Base-by-base conservation (phyloP, 1,140 invertebrate species). In the Homarus americanus region DNA sequence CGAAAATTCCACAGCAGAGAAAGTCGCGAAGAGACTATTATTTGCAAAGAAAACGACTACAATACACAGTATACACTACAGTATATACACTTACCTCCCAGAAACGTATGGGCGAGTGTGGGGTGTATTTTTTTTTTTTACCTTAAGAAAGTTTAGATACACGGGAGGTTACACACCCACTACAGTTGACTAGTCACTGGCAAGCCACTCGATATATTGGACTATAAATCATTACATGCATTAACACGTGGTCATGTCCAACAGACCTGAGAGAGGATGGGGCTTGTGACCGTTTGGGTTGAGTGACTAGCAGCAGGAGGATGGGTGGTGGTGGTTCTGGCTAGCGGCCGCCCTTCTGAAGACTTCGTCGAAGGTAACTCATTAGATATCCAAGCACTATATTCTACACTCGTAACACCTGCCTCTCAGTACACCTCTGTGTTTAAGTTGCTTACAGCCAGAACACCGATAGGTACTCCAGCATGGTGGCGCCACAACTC, bases 401-500 rank as follows among this genome's bases (percentile, higher is more conserved):
- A 32, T 7, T 32, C 63, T 28, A 69, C 28, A 69, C n/a, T 69
- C 63, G 24, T 2, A 34, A 28, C 7, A 69, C n/a, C 63, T 1
- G 1, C 28, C 63, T 28, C 28, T 49, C 12, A 5, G 44, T 9
- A 32, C 9, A 69, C 63, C 2, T 12, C 7, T 4, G 12, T 32
- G 32, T 32, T 32, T 24, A 24, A 4, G 7, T 7, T 34, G n/a
- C 63, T 69, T 32, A 69, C 12, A 20, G 20, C 58, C 58, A 63
- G 15, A 63, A 63, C 5, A 32, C 32, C 7, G 5, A 24, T 5
- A 7, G 9, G 24, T 9, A 69, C 3, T 9, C 63, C n/a, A 32
- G 63, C 63, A 69, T 69, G 63, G 28, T 69, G 63, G 28, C 28
- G 63, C n/a, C n/a, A 69, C n/a, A 69, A 69, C 63, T 69, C 28